phyloP scores from a whole-genome alignment of 2,113 vertebrate species.

The Phocoena phocoena region DNA sequence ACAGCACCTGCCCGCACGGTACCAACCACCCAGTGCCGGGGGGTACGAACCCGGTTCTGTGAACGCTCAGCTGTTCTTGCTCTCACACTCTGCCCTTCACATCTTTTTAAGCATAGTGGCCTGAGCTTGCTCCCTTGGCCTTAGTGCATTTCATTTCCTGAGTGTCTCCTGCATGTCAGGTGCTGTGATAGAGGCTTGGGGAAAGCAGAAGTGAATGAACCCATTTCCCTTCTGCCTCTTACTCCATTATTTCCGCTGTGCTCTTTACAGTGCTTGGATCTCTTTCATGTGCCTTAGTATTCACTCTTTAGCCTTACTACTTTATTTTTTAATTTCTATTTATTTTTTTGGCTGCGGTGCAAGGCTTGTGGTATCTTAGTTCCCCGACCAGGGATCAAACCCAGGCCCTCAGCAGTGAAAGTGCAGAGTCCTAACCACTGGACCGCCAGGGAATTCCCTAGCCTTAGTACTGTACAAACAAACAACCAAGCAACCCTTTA shows the following conservation, averaged over 20 bases:
- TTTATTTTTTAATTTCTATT: neutral
- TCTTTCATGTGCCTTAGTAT: neutral
- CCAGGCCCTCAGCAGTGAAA: neutral
- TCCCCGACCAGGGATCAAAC: neutral
- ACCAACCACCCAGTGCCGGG: accelerated
- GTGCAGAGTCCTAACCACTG: neutral
- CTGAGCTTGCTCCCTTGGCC: neutral
- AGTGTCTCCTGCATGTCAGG: neutral
- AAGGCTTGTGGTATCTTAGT: neutral
- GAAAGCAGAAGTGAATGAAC: neutral
- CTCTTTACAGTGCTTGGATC: neutral
- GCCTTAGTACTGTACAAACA: neutral
- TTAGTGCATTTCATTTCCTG: neutral
- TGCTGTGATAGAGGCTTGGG: neutral
- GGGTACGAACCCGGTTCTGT: accelerated
- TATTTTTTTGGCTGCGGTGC: neutral
- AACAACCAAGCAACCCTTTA: neutral
- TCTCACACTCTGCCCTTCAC: neutral
- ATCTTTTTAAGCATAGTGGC: accelerated
- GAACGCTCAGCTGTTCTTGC: neutral
- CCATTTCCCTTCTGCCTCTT: neutral
- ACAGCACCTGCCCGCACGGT: accelerated
- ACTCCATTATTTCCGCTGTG: neutral
- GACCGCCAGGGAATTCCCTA: neutral
- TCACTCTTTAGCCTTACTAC: neutral